Percentiles rank a stretch among this genome's conserved stretches.
Conservation (phyloP, 2,888 invertebrate species). For the Sycophila texana region DNA sequence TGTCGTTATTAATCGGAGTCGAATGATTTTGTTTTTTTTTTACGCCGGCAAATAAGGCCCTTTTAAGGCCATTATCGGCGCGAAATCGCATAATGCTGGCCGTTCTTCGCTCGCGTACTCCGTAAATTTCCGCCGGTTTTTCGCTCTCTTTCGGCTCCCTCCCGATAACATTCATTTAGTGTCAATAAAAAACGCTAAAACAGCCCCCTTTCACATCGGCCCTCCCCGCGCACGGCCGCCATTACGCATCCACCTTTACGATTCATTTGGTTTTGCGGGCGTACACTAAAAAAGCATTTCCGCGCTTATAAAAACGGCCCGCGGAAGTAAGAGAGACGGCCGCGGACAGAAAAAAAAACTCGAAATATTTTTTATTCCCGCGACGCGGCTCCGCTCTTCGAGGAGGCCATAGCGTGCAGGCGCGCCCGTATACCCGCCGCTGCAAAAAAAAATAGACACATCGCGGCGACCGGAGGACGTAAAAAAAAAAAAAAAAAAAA, state of each 20-base stretch:
- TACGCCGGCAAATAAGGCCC: no score
- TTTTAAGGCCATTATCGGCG: no score
- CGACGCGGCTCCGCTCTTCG: slow-evolving; percentile 36
- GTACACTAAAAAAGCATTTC: slow-evolving; percentile 43
- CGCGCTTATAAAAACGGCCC: slow-evolving; percentile 42
- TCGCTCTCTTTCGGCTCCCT: background rate
- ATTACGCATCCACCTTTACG: slow-evolving; percentile 22
- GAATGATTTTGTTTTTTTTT: no score
- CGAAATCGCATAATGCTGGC: background rate
- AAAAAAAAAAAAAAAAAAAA: slow-evolving; percentile 3
- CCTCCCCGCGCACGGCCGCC: background rate
- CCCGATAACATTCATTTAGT: slow-evolving; percentile 16
- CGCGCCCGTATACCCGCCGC: background rate
- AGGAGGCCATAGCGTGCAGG: slow-evolving; percentile 26
- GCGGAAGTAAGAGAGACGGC: background rate
- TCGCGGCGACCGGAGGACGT: background rate
- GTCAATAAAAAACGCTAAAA: slow-evolving; percentile 31
- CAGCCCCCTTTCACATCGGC: slow-evolving; percentile 8
- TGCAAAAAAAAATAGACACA: slow-evolving; percentile 1
- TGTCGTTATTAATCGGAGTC: no score
- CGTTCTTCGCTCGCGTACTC: background rate
- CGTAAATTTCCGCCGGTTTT: slow-evolving; percentile 15
- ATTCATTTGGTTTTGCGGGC: slow-evolving; percentile 42
- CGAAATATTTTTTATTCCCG: slow-evolving; percentile 43
- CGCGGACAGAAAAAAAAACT: background rate